Evolutionary conservation across 2,113 vertebrate species (phyloP).

Genomic region (Alaudala cheleensis): DNA sequence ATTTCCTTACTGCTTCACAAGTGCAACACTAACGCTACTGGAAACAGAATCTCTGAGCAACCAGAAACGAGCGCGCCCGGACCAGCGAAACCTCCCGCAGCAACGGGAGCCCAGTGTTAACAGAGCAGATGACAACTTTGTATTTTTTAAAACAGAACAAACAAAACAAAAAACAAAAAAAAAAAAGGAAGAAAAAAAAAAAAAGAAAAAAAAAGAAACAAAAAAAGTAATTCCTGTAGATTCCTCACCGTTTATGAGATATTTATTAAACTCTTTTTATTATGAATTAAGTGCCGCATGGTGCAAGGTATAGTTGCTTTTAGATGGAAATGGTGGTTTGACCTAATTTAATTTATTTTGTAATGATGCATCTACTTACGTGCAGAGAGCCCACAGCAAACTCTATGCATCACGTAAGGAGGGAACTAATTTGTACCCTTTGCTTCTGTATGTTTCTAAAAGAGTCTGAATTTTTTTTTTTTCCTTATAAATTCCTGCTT

Average conservation of each 20-base stretch:
- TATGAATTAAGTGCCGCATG: constrained; percentile 64
- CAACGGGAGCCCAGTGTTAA: not conserved
- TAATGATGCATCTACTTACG: not conserved
- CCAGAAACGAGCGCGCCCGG: not conserved
- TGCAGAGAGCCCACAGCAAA: constrained; percentile 57
- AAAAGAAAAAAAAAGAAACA: too few species aligned
- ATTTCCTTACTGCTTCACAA: constrained; percentile 45
- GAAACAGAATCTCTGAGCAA: not conserved
- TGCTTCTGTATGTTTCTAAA: constrained; percentile 48
- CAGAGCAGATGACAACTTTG: constrained; percentile 39
- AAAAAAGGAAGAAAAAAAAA: too few species aligned
- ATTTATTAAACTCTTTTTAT: constrained; percentile 65
- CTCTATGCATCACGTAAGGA: constrained; percentile 41
- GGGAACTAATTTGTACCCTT: constrained; percentile 11
- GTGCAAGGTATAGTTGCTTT: constrained; percentile 61
- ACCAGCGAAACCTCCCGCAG: not conserved
- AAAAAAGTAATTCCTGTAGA: too few species aligned
- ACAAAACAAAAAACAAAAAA: too few species aligned
- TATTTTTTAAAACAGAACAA: constrained; percentile 37
- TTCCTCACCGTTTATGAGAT: constrained; percentile 30
- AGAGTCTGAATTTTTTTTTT: not conserved
- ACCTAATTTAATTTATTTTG: constrained; percentile 66
- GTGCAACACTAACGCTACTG: constrained; percentile 47
- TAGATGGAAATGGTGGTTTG: constrained; percentile 26
- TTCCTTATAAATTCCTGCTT: constrained; percentile 11